Evolutionary conservation across 2,113 vertebrate genomes (phyloP), one percentile per base, ranked within the genome.

Genomic region (Scomber scombrus): DNA sequence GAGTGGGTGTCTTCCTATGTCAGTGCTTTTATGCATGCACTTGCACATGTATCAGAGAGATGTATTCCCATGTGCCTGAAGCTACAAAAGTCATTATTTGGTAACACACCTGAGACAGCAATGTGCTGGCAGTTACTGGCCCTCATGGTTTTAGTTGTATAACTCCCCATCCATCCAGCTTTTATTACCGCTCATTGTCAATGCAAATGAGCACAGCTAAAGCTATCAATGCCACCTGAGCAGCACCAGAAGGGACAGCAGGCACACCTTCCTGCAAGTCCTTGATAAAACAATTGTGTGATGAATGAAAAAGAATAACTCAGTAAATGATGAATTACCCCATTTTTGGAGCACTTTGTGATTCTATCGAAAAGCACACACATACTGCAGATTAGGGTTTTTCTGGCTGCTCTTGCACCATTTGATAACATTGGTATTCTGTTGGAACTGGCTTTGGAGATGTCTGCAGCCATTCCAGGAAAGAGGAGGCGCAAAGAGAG

Each of bases 131-230:
- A 31, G 62, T 50, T 50, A 47, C 21, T 18, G 29, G 64, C 4
- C 43, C 46, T 61, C 34, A 50, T 11, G 55, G 34, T n/a, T 62
- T 80, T 26, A 19, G 71, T 78, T 3, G 10, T 54, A 62, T 23
- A 47, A 51, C 61, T 79, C 69, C 52, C 26, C 1, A 50, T 61
- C 16, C 45, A 51, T 61, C 16, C 45, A 51, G 61, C 46, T 56
- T 86, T 81, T 81, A 78, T 88, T 84, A 67, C 14, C 3, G 0
- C 60, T 79, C 62, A 86, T 89, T 89, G 71, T 75, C 4, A 57
- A 74, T 85, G 83, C 83, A 87, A 87, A 90, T 89, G 82, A 82
- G 54, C 45, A 15, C 12, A 16, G 71, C 63, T 52, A 31, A 71
- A 80, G 80, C 71, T 55, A 84, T 78, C 73, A 88, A 72, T 23